Conservation (phyloP, 2,888 invertebrate genomes). For the Cabera pusaria region DNA sequence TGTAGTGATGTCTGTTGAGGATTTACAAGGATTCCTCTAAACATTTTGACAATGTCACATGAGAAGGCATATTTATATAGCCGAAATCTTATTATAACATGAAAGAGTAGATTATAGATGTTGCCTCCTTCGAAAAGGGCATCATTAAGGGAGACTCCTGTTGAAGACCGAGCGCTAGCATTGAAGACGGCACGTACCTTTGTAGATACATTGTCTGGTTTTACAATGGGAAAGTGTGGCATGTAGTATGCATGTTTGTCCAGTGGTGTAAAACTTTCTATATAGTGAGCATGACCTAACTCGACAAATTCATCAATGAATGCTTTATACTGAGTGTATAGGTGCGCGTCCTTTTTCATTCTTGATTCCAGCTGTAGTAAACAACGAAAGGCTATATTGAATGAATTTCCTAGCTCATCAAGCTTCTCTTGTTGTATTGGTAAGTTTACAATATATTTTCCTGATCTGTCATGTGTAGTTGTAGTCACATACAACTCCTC, state of each 20-base stretch:
- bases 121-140: neutral
- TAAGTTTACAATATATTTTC: slow-evolving; percentile 14
- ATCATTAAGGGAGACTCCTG: slow-evolving; percentile 5
- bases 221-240: slow-evolving; percentile 22
- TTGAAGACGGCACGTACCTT: slow-evolving; percentile 16
- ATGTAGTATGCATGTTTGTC: slow-evolving; percentile 1
- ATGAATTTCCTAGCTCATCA: slow-evolving; percentile 20
- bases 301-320: slow-evolving; percentile 24
- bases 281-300: slow-evolving; percentile 25
- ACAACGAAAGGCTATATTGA: slow-evolving; percentile 24
- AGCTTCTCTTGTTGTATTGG: slow-evolving; percentile 15
- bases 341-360: slow-evolving; percentile 12
- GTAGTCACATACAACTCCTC: slow-evolving; percentile 17
- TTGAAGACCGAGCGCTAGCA: slow-evolving; percentile 17
- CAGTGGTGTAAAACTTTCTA: slow-evolving; percentile 10
- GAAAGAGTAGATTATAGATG: too few relatives aligned
- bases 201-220: slow-evolving; percentile 14
- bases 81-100: slow-evolving; percentile 19
- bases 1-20: slow-evolving; percentile 9
- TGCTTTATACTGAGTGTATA: slow-evolving; percentile 17
- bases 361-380: slow-evolving; percentile 22
- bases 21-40: slow-evolving; percentile 19
- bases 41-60: slow-evolving; percentile 26
- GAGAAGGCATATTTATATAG: slow-evolving; percentile 21
- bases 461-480: slow-evolving; percentile 10